phyloP scores from a whole-genome alignment of 2,888 invertebrate species.

The Pyrochroa serraticornis region DNA sequence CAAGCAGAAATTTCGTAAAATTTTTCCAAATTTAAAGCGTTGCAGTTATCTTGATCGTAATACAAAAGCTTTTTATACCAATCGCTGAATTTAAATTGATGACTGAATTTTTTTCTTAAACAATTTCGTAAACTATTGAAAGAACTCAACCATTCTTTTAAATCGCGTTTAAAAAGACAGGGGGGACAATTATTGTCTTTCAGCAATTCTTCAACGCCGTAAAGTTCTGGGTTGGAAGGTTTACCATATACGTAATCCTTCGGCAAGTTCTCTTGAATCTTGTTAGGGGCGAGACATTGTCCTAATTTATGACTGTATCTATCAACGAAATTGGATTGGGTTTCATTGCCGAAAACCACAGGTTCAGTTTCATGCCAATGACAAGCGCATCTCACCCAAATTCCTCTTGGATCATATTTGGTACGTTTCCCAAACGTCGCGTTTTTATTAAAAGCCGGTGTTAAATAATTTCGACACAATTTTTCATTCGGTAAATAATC shows the following conservation, averaged over 20 bases:
- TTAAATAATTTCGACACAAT: constrained; percentile 49
- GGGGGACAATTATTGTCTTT: constrained; percentile 44
- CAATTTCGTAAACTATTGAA: constrained; percentile 58
- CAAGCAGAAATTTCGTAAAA: constrained; percentile 59
- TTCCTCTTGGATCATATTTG: constrained; percentile 59
- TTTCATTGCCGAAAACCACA: constrained; percentile 52
- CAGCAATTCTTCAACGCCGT: constrained; percentile 59
- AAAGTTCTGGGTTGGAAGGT: constrained; percentile 51
- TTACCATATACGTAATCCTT: constrained; percentile 61
- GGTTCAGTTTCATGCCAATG: constrained; percentile 54
- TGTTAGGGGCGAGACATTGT: constrained; percentile 56
- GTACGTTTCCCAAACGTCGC: constrained; percentile 59
- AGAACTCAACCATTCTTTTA: constrained; percentile 58
- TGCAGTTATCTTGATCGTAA: constrained; percentile 46
- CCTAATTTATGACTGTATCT: constrained; percentile 55
- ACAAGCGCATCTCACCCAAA: constrained; percentile 57
- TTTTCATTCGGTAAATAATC: constrained; percentile 59
- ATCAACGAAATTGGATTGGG: constrained; percentile 58
- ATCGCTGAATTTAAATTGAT: constrained; percentile 43
- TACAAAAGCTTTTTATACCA: constrained; percentile 42
- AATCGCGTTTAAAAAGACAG: constrained; percentile 52
- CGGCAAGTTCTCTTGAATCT: constrained; percentile 50
- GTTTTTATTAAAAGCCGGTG: constrained; percentile 57
- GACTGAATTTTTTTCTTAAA: constrained; percentile 46
- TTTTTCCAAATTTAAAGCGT: constrained; percentile 52